Percentiles rank a stretch among this genome's conserved stretches.
These are phyloP conservation scores for Biston betularia DNA, from an alignment of 2,888 invertebrate species.

Conservation along the genomic window DNA sequence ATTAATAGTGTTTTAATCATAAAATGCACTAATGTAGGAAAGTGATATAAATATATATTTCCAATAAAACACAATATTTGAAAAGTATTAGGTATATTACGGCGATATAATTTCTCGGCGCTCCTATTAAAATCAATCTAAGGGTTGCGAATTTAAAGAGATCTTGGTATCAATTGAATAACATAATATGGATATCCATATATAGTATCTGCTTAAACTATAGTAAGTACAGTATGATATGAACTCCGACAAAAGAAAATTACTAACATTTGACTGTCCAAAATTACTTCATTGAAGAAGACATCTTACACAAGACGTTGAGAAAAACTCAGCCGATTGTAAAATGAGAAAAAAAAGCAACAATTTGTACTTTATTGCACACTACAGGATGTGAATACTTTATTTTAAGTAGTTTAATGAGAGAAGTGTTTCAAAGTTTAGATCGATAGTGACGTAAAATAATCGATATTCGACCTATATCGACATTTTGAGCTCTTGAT, in stretches of 20 bases:
- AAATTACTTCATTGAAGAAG: slow-evolving; percentile 9
- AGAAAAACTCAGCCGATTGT: slow-evolving; percentile 21
- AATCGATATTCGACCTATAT: slow-evolving; percentile 13
- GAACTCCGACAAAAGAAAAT: too few species aligned
- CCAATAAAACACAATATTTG: too few species aligned
- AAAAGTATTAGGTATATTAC: too few species aligned
- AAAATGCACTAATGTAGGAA: too few species aligned
- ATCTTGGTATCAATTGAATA: too few species aligned
- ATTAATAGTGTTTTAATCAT: too few species aligned
- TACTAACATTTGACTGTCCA: background rate
- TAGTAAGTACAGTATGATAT: background rate
- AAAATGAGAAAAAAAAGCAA: slow-evolving; percentile 6
- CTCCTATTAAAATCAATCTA: too few species aligned
- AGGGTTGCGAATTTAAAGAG: too few species aligned
- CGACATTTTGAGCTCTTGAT: background rate
- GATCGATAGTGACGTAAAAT: background rate
- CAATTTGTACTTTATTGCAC: slow-evolving; percentile 10
- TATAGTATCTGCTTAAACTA: background rate
- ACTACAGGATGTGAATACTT: slow-evolving; percentile 14
- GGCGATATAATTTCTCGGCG: too few species aligned
- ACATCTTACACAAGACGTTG: slow-evolving; percentile 15
- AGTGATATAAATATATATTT: too few species aligned
- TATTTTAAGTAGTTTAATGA: slow-evolving; percentile 12
- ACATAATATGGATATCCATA: too few species aligned
- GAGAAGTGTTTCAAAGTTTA: slow-evolving; percentile 11